Percentiles rank a stretch among this genome's conserved stretches.
Evolutionary conservation across 2,797 vertebrate genomes (phyloP).

Genomic region (Nannoperca australis): DNA sequence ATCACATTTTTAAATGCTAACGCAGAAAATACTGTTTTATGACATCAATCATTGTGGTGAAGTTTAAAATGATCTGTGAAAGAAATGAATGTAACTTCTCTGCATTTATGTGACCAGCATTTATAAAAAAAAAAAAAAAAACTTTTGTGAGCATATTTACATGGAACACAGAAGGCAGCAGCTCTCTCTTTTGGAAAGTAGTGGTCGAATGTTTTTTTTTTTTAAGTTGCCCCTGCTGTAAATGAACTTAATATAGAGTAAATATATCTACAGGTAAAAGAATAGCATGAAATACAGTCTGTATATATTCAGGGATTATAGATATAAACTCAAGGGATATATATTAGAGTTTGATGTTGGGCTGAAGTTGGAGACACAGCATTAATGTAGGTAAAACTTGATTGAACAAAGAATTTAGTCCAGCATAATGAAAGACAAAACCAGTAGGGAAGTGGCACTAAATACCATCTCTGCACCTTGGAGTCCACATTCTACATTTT

Average conservation of each 20-base stretch:
- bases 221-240: neutral
- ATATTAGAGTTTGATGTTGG: neutral
- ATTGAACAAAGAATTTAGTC: neutral
- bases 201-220: neutral
- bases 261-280: neutral
- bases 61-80: conserved; percentile 30
- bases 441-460: neutral
- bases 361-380: neutral
- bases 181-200: conserved; percentile 18
- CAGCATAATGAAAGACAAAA: neutral
- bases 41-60: conserved; percentile 27
- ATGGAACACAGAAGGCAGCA: neutral
- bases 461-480: neutral
- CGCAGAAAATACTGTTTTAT: conserved; percentile 28
- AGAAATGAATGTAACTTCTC: conserved; percentile 21
- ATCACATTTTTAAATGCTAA: conserved; percentile 33
- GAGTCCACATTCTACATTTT: neutral
- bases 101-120: conserved; percentile 2
- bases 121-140: neutral
- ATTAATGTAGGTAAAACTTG: neutral
- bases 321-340: neutral
- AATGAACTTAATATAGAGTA: neutral
- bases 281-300: neutral
- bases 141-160: conserved; percentile 1
- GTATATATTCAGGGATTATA: neutral